Percentiles rank a stretch among this genome's conserved stretches.
Conservation (phyloP, 2,113 vertebrate species). For the Lagenorhynchus albirostris region DNA sequence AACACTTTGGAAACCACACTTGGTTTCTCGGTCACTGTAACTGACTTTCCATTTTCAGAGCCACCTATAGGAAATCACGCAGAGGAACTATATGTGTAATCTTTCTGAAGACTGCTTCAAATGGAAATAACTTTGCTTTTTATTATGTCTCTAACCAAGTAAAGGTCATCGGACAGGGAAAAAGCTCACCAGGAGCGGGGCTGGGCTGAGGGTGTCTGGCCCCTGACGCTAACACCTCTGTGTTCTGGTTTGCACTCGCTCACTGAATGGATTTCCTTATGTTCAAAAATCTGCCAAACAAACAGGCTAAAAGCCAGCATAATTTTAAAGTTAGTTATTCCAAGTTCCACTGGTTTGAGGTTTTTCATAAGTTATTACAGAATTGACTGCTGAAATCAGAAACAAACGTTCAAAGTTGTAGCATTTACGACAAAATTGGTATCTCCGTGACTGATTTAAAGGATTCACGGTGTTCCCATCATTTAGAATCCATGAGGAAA, state of each 20-base stretch:
- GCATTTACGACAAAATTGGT: background rate
- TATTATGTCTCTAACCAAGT: background rate
- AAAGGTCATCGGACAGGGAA: background rate
- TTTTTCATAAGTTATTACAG: constrained; percentile 32
- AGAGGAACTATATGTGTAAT: background rate
- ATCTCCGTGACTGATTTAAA: background rate
- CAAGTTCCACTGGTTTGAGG: constrained; percentile 1
- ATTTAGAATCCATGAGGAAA: constrained; percentile 92
- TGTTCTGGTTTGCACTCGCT: background rate
- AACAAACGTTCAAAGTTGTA: background rate
- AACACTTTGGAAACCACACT: background rate
- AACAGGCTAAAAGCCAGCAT: background rate
- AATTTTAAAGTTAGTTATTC: constrained; percentile 77
- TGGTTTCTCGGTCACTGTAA: background rate
- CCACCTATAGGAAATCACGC: background rate
- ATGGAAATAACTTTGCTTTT: constrained; percentile 2
- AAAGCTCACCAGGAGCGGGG: background rate
- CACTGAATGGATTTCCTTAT: background rate
- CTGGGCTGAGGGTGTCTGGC: background rate
- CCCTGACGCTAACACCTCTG: background rate
- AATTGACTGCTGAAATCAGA: constrained; percentile 46
- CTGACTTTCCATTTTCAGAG: background rate
- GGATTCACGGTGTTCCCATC: constrained; percentile 1
- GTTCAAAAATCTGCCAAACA: background rate
- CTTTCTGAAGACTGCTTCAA: background rate